A percentile compares a stretch with the other conserved stretches of the same genome.
Evolutionary conservation across 2,113 vertebrate species (phyloP).

Genomic region (Mionectes macconnelli): DNA sequence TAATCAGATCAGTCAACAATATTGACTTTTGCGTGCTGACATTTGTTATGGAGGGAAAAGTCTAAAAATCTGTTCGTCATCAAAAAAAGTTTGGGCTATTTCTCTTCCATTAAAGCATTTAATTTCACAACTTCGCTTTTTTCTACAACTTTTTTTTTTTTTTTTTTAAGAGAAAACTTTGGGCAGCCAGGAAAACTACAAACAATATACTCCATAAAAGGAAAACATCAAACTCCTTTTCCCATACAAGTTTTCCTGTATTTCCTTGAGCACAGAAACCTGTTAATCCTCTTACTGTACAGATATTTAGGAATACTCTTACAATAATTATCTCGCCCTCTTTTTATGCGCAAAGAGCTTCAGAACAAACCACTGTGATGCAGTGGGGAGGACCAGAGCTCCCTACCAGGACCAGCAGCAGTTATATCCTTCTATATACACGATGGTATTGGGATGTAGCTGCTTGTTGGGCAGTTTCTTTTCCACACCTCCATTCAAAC

Average conservation of each 20-base stretch:
- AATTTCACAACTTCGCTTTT: background rate
- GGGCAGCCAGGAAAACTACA: background rate
- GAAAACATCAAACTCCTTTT: background rate
- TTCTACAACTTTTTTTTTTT: background rate
- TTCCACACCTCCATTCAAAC: background rate
- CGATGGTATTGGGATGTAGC: background rate
- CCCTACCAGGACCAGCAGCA: background rate
- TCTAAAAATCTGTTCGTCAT: background rate
- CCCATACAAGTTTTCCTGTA: background rate
- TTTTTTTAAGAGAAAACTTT: background rate
- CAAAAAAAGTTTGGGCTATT: background rate
- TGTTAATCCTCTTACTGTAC: background rate
- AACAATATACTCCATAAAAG: background rate
- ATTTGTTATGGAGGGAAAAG: background rate
- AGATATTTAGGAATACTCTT: background rate
- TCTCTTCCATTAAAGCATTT: background rate
- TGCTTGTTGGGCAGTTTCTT: background rate
- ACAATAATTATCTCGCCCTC: background rate
- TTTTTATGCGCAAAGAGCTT: background rate
- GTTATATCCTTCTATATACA: background rate
- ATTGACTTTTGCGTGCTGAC: background rate
- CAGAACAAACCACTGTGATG: background rate
- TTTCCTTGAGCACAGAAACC: background rate
- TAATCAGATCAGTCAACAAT: slow-evolving; percentile 8
- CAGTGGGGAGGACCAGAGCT: background rate